phyloP scores from a whole-genome alignment of 2,888 invertebrate genomes.

The Pterostichus niger region DNA sequence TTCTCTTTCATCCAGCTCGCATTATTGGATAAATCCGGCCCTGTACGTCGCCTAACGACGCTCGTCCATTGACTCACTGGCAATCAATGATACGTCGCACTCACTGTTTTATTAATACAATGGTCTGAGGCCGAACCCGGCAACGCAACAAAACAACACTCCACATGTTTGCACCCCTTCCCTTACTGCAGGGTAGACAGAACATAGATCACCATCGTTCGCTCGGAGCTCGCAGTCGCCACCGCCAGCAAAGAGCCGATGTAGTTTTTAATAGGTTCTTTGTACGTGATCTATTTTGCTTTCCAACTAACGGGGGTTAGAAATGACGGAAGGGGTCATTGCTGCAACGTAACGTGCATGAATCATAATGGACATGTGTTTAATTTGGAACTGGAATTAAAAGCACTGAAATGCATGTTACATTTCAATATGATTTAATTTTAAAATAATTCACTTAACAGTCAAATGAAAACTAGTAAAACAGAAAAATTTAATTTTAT shows the following conservation, averaged over 20 bases:
- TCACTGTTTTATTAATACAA: constrained; percentile 65
- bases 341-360: constrained; percentile 3
- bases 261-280: constrained; percentile 62
- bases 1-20: no score
- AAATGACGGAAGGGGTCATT: constrained; percentile 29
- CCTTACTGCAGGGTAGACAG: constrained; percentile 12
- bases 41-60: constrained; percentile 26
- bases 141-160: constrained; percentile 36
- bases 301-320: constrained; percentile 2
- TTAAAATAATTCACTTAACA: constrained; percentile 31
- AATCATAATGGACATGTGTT: not conserved
- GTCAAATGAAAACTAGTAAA: constrained; percentile 11
- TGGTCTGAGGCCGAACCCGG: constrained; percentile 43
- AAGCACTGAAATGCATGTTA: not conserved
- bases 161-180: constrained; percentile 17
- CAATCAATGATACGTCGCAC: constrained; percentile 63
- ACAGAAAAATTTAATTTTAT: constrained; percentile 31
- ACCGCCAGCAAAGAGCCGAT: not conserved
- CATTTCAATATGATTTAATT: not conserved
- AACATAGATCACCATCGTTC: constrained; percentile 28
- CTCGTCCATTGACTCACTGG: constrained; percentile 61
- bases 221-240: not conserved
- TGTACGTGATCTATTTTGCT: constrained; percentile 57
- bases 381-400: not conserved
- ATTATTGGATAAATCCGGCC: constrained; percentile 13